These are phyloP conservation scores for Cromileptes altivelis DNA, from an alignment of 2,113 vertebrate genomes.

Conservation along the genomic window DNA sequence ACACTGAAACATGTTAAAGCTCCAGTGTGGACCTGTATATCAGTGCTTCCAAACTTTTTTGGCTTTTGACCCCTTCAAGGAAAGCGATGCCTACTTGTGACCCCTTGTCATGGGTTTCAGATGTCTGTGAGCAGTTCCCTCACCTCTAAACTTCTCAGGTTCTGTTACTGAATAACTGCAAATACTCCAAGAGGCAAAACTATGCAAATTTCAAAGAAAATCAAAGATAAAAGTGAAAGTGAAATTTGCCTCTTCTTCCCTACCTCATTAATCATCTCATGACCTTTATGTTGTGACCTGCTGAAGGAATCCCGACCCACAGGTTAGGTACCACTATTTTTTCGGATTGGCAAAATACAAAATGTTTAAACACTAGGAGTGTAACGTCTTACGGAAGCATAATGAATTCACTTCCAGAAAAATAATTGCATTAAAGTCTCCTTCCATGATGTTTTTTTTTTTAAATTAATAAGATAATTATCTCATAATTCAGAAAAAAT, in stretches of 20 bases:
- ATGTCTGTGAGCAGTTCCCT: not conserved
- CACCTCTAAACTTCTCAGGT: not conserved
- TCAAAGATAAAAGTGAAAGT: not conserved
- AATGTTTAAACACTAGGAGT: not conserved
- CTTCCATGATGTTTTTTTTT: too few relatives aligned
- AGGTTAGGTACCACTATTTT: not conserved
- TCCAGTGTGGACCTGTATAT: not conserved
- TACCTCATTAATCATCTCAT: not conserved
- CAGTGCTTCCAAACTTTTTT: not conserved
- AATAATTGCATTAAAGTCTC: too few relatives aligned
- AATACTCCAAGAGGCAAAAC: not conserved
- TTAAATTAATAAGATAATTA: too few relatives aligned
- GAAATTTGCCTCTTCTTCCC: not conserved
- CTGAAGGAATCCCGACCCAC: not conserved
- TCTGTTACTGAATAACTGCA: slow-evolving; percentile 5
- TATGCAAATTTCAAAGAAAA: not conserved
- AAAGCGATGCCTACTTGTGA: not conserved
- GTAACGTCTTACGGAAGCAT: too few relatives aligned
- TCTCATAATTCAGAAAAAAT: too few relatives aligned
- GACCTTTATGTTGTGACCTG: not conserved
- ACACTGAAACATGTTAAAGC: not conserved
- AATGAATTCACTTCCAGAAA: too few relatives aligned
- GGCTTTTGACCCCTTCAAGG: not conserved
- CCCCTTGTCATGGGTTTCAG: not conserved
- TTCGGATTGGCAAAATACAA: not conserved